A percentile compares a stretch with the other conserved stretches of the same genome.
Evolutionary conservation across 2,113 vertebrate species (phyloP).

Genomic region (Caloenas nicobarica): DNA sequence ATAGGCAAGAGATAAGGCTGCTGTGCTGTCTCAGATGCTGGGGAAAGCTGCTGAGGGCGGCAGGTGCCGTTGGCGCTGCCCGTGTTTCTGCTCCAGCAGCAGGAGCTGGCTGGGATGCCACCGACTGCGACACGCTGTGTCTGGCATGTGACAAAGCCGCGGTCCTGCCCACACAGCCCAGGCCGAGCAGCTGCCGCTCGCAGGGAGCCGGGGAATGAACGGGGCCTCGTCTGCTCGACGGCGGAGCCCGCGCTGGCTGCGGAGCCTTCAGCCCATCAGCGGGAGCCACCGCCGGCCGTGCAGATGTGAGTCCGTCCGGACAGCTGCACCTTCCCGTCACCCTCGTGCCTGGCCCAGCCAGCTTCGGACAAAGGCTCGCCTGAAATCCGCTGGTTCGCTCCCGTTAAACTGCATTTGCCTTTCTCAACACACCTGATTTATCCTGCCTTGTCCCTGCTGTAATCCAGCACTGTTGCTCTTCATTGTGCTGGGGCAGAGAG

Average conservation of each 20-base stretch:
- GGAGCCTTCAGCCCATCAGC: fast-evolving
- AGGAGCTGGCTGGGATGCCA: background rate
- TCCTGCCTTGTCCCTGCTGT: background rate
- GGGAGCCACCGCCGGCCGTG: background rate
- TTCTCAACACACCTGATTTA: fast-evolving
- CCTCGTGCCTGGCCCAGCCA: background rate
- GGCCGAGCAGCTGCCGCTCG: constrained; percentile 14
- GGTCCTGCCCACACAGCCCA: constrained; percentile 2
- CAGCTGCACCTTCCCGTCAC: background rate
- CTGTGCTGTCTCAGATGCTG: background rate
- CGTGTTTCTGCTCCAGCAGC: background rate
- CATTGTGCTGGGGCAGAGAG: background rate
- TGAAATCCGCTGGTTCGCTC: fast-evolving
- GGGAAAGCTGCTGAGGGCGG: background rate
- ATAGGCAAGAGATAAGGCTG: background rate
- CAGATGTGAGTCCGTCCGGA: background rate
- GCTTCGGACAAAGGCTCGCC: background rate
- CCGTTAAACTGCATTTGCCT: fast-evolving
- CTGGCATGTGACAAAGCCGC: constrained; percentile 11
- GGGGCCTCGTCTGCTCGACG: background rate
- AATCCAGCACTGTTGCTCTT: background rate
- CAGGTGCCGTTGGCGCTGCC: background rate
- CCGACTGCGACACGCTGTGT: background rate
- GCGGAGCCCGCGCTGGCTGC: background rate
- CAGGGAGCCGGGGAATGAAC: background rate